Percentiles rank a stretch among this genome's conserved stretches.
Conservation (phyloP, 2,113 vertebrate genomes). For the Seriola rivoliana region DNA sequence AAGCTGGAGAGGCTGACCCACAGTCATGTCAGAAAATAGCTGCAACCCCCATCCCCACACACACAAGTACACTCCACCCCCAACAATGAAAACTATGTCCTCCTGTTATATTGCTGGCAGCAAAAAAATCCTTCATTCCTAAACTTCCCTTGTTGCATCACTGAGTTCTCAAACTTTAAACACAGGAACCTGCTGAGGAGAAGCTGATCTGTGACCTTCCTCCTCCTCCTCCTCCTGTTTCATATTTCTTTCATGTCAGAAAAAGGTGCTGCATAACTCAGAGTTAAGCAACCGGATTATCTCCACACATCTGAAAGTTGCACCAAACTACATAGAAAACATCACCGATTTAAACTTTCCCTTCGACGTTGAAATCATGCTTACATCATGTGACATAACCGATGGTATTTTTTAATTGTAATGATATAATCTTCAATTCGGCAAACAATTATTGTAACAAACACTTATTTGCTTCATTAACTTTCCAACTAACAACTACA, state of each 20-base stretch:
- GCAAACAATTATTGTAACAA: not conserved
- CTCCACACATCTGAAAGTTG: too few relatives aligned
- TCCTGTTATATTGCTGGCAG: not conserved
- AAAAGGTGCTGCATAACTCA: not conserved
- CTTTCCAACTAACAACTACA: not conserved
- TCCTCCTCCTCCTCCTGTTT: not conserved
- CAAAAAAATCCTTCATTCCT: too few relatives aligned
- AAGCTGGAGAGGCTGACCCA: too few relatives aligned
- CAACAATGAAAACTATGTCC: constrained; percentile 50
- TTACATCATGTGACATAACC: not conserved
- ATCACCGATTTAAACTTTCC: not conserved
- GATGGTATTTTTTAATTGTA: too few relatives aligned
- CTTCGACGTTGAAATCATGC: not conserved
- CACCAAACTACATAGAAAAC: not conserved
- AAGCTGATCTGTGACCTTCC: not conserved
- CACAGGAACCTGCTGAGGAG: not conserved
- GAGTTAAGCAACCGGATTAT: not conserved
- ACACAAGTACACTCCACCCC: constrained; percentile 23
- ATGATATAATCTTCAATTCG: not conserved
- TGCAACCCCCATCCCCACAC: not conserved
- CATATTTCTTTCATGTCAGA: not conserved
- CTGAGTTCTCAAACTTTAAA: too few relatives aligned
- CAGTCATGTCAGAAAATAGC: constrained; percentile 7
- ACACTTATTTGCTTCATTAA: too few relatives aligned
- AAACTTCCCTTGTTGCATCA: not conserved